Base-by-base conservation (phyloP, 2,888 invertebrate species). In the Epinotia brunnichana region DNA sequence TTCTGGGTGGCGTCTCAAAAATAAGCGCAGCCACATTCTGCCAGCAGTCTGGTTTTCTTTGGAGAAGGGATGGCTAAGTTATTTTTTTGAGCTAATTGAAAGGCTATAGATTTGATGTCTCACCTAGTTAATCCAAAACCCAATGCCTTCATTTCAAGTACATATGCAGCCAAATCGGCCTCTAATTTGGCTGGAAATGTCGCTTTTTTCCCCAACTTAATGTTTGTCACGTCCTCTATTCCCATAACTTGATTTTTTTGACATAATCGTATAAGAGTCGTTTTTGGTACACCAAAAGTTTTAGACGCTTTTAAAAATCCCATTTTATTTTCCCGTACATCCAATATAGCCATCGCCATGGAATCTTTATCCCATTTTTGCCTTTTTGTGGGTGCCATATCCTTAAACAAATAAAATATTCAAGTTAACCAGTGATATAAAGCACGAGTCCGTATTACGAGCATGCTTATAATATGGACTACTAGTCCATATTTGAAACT, bases 251-350 rank as follows among this genome's bases (percentile, higher is more conserved):
- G 13, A 11, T 54, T 61, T 51, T 62, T 69, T 57, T 66, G 21
- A n/a, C 59, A 69, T 63, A 75, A 72, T 5, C 75, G 73, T 67
- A 69, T 72, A 11, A 75, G 69, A 13, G 74, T 75, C 19, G 74
- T 74, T 74, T 72, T 71, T 39, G 69, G 74, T 21, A 75, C 75
- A 51, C 69, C 51, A 44, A 44, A 75, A 3, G 59, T 59, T 74
- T 74, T 74, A 0, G 74, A 73, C 11, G 74, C 76, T 69, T 76
- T 74, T 53, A 76, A 61, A 59, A 57, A 74, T 9, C 76, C 74
- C 70, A 76, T 76, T 73, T 69, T 63, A 41, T 74, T 72, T 61
- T 73, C 74, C 59, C 54, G 48, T 4, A 76, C 53, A 56, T 69
- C 70, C 60, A 68, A n/a, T 48, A 75, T 70, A 15, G 74, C 73